Base-by-base conservation (phyloP, 2,797 vertebrate species). In the Limnodromus scolopaceus region DNA sequence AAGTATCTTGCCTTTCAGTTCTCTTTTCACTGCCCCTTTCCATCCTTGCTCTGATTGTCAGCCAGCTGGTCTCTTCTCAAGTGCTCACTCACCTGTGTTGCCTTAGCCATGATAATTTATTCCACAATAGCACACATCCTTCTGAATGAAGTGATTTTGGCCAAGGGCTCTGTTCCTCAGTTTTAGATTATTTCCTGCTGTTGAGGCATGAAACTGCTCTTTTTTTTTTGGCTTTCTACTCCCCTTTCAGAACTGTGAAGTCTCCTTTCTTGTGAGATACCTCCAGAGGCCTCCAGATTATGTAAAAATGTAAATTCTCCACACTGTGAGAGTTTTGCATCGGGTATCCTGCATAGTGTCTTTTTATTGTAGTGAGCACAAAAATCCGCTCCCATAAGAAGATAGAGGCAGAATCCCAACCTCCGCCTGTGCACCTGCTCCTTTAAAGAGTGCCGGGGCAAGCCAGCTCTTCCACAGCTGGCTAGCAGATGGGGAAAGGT, bases 401-500 rank as follows among this genome's bases (percentile, higher is more conserved):
- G 71, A 51, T 39, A 93, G 60, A 71, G 1, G 2, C 57, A 66
- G 58, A 68, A 82, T 82, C 24, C 41, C 39, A 84, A 69, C 70
- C 60, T 55, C 49, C 68, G 43, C 34, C 57, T 49, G 10, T 76
- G 83, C 92, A 97, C 92, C 91, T 94, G 92, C 79, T 93, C 64
- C 92, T 94, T 92, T 92, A 96, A 93, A 79, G 30, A 91, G 61
- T 61, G 66, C n/a, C 3, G 6, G 32, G 61, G 49, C 55, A 63
- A 86, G 63, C 57, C 84, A 72, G 46, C 57, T 65, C 74, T 75
- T 93, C 66, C 89, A 92, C 95, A 95, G 92, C 94, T 94, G 92
- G 84, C 65, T 89, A 88, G 68, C 96, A 96, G 96, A 94, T 95
- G 87, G 82, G 60, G 76, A 96, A 90, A 97, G 94, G 96, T 95